phyloP scores from a whole-genome alignment of 1,140 invertebrate species.

The Drosophila pseudoobscura region DNA sequence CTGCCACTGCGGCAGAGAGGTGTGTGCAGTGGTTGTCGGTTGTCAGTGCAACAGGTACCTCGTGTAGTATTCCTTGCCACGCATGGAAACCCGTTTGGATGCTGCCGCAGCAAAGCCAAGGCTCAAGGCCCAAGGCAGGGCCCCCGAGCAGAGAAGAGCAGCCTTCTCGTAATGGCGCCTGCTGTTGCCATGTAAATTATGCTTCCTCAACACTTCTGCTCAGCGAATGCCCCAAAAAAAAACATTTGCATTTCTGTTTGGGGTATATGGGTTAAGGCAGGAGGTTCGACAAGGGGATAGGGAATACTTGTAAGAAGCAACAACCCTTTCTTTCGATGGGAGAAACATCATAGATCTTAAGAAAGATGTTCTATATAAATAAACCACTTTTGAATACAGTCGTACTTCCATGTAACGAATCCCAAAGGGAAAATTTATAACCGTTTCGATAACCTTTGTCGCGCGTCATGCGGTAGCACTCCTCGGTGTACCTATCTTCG shows the following conservation, averaged over 20 bases:
- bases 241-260: not conserved
- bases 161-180: conserved; percentile 64
- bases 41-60: conserved; percentile 57
- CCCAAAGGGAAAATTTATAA: too few relatives aligned
- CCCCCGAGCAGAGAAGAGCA: conserved; percentile 9
- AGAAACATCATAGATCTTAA: too few relatives aligned
- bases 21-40: not conserved
- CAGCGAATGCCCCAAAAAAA: not conserved
- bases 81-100: conserved; percentile 52
- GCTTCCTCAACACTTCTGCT: conserved; percentile 73
- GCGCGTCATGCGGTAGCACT: too few relatives aligned
- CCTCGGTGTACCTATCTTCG: too few relatives aligned
- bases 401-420: too few relatives aligned
- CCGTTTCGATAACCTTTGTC: too few relatives aligned
- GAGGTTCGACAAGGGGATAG: not conserved
- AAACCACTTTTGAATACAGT: too few relatives aligned
- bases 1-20: conserved; percentile 1
- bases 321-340: too few relatives aligned
- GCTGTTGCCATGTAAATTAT: conserved; percentile 83
- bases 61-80: conserved; percentile 31
- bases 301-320: too few relatives aligned
- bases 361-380: too few relatives aligned
- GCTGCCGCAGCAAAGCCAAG: conserved; percentile 5
- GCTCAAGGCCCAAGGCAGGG: conserved; percentile 17
- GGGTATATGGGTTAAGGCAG: not conserved